A percentile compares a stretch with the other conserved stretches of the same genome.
Conservation (phyloP, 2,888 invertebrate genomes). For the Bellardia bayeri region DNA sequence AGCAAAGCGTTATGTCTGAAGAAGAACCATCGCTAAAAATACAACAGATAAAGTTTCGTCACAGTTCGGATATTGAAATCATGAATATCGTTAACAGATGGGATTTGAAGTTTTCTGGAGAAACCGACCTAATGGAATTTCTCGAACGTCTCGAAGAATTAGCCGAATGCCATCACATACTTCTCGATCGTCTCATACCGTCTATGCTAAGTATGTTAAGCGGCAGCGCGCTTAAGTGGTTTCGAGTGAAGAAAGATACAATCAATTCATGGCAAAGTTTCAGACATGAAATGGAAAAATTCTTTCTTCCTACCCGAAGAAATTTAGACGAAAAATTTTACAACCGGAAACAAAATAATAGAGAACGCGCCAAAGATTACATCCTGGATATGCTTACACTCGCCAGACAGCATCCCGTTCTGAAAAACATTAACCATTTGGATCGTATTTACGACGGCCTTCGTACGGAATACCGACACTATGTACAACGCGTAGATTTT, state of each 20-base stretch:
- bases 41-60: not conserved
- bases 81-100: slow-evolving; percentile 3
- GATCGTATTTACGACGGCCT: slow-evolving; percentile 34
- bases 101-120: not conserved
- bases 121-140: slow-evolving; percentile 19
- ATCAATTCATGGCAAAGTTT: too few relatives aligned
- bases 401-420: too few relatives aligned
- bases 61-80: not conserved
- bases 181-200: not conserved
- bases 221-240: too few relatives aligned
- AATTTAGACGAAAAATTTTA: too few relatives aligned
- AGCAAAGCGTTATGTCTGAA: not conserved
- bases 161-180: slow-evolving; percentile 5
- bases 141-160: slow-evolving; percentile 29
- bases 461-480: slow-evolving; percentile 19
- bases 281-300: not conserved
- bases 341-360: too few relatives aligned
- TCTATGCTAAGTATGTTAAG: not conserved
- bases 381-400: not conserved
- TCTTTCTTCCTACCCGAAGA: not conserved
- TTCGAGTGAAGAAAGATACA: not conserved
- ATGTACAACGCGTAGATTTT: slow-evolving; percentile 17
- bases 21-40: too few relatives aligned
- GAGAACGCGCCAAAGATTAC: slow-evolving; percentile 38
- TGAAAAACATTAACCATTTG: not conserved